These are phyloP conservation scores for Apodemia zela DNA, from an alignment of 2,888 invertebrate genomes.

Conservation along the genomic window DNA sequence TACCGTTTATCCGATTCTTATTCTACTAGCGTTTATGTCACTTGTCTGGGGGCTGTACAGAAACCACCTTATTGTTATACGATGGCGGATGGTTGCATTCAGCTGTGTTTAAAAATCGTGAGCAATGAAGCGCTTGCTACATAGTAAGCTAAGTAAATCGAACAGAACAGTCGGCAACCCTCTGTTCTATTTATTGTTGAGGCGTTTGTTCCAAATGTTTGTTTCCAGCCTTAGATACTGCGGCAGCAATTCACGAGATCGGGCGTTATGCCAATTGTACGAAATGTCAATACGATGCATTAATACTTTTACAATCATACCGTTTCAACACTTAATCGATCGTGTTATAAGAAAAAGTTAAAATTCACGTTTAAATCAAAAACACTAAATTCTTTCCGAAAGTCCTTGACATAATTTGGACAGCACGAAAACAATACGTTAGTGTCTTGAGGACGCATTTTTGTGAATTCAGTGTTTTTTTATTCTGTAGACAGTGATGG, in stretches of 20 bases:
- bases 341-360: neutral
- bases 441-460: conserved; percentile 10
- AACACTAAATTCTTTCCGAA: neutral
- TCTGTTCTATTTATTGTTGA: conserved; percentile 5
- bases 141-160: neutral
- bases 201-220: neutral
- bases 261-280: conserved; percentile 62
- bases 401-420: conserved; percentile 24
- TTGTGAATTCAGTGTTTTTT: conserved; percentile 12
- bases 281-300: conserved; percentile 77
- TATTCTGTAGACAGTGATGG: conserved; percentile 38
- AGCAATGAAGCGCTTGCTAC: neutral
- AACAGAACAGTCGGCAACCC: conserved; percentile 4
- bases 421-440: neutral
- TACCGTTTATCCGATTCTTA: too few relatives aligned
- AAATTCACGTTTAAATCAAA: neutral
- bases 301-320: conserved; percentile 51
- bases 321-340: conserved; percentile 35
- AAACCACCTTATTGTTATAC: too few relatives aligned
- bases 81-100: too few relatives aligned
- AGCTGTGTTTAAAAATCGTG: neutral
- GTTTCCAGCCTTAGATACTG: conserved; percentile 42
- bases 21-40: too few relatives aligned
- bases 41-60: too few relatives aligned
- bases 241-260: conserved; percentile 54